Evolutionary conservation across 2,113 vertebrate species (phyloP).

Genomic region (Phalacrocorax pelagicus): DNA sequence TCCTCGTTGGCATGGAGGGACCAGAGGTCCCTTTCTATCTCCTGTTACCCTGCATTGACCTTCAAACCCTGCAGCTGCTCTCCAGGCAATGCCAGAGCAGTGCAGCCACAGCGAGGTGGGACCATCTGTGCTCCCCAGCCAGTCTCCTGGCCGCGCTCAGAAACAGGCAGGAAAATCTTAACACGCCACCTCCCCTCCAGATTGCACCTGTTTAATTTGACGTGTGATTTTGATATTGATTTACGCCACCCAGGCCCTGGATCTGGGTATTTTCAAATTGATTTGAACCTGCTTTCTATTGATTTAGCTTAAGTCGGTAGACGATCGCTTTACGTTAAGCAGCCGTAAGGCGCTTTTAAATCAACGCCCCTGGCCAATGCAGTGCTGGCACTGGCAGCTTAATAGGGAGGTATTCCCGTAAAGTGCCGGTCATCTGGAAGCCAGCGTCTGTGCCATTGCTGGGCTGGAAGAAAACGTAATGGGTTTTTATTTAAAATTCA

Average conservation of each 20-base stretch:
- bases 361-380: background rate
- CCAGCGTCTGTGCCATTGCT: background rate
- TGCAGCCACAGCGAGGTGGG: rapidly evolving
- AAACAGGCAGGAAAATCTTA: background rate
- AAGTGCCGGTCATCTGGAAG: background rate
- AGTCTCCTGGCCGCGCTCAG: rapidly evolving
- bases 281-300: background rate
- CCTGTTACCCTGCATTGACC: rapidly evolving
- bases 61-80: background rate
- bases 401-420: background rate
- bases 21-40: background rate
- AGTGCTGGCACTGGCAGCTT: background rate
- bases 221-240: background rate
- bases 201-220: background rate
- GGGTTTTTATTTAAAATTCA: background rate
- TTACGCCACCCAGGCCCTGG: background rate
- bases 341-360: background rate
- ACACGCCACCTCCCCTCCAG: background rate
- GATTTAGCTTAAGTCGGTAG: background rate
- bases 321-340: background rate
- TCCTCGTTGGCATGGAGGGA: background rate
- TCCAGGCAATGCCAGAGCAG: background rate
- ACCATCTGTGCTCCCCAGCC: background rate
- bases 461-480: background rate
- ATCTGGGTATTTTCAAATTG: background rate